Evolutionary conservation across 2,888 invertebrate genomes (phyloP).

Genomic region (Brachyptera risi): DNA sequence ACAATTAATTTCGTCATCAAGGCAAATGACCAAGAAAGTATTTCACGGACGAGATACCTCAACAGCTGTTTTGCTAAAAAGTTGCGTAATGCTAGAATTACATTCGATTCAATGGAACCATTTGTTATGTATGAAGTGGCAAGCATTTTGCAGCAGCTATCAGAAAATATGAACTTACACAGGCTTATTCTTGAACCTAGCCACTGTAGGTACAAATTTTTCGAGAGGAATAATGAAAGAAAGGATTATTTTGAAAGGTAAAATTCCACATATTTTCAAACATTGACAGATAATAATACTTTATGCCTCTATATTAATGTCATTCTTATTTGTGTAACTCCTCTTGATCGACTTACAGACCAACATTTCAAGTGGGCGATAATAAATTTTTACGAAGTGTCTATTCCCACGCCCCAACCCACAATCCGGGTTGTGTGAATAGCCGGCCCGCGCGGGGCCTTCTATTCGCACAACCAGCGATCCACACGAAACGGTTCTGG

Average conservation of each 20-base stretch:
- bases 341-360: too few relatives aligned
- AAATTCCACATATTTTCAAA: too few relatives aligned
- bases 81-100: constrained; percentile 45
- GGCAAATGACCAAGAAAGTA: constrained; percentile 42
- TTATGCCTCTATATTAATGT: too few relatives aligned
- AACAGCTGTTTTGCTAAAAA: constrained; percentile 44
- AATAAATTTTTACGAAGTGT: too few relatives aligned
- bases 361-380: too few relatives aligned
- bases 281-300: too few relatives aligned
- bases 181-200: constrained; percentile 44
- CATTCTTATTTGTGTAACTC: too few relatives aligned
- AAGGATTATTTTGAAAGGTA: constrained; percentile 32
- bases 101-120: constrained; percentile 42
- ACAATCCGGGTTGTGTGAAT: too few relatives aligned
- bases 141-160: constrained; percentile 42
- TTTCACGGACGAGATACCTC: constrained; percentile 43
- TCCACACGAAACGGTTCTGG: too few relatives aligned
- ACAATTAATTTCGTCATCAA: constrained; percentile 43
- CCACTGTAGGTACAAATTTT: constrained; percentile 41
- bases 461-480: too few relatives aligned
- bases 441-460: too few relatives aligned
- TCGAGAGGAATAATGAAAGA: constrained; percentile 32
- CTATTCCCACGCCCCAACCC: too few relatives aligned
- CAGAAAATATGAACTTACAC: constrained; percentile 42
- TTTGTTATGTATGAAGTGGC: constrained; percentile 40